These are phyloP conservation scores for Leptoteleia sp. DNA, from an alignment of 1,140 invertebrate genomes.

Conservation along the genomic window DNA sequence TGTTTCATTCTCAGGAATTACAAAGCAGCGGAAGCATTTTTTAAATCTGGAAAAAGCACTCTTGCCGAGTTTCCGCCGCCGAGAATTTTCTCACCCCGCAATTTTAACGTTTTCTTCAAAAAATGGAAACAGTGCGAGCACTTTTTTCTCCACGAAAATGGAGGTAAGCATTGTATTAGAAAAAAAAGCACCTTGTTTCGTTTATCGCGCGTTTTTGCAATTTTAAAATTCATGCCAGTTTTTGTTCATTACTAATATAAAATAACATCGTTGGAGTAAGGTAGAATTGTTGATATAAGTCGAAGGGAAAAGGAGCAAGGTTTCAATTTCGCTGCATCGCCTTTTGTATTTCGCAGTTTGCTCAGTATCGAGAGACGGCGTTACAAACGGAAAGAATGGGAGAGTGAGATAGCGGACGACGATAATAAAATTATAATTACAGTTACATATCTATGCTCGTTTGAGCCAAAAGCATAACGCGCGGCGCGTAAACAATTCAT, in stretches of 20 bases:
- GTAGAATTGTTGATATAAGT: no score
- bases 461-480: constrained; percentile 11
- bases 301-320: constrained; percentile 39
- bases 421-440: constrained; percentile 35
- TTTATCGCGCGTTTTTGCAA: constrained; percentile 4
- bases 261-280: constrained; percentile 58
- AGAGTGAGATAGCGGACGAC: not conserved
- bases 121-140: constrained; percentile 34
- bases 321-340: constrained; percentile 65
- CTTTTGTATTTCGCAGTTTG: constrained; percentile 12
- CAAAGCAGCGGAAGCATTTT: constrained; percentile 52
- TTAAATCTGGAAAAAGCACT: constrained; percentile 47
- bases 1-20: constrained; percentile 40
- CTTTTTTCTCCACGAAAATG: constrained; percentile 29
- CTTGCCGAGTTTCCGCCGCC: constrained; percentile 44
- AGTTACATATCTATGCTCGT: constrained; percentile 37
- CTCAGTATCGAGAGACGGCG: constrained; percentile 10
- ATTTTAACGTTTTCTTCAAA: constrained; percentile 42
- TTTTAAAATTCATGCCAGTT: constrained; percentile 60
- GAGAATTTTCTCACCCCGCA: constrained; percentile 38
- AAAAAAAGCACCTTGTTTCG: constrained; percentile 30
- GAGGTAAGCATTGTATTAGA: constrained; percentile 25
- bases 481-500: constrained; percentile 35
- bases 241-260: constrained; percentile 70
- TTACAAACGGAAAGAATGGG: not conserved